phyloP scores from a whole-genome alignment of 2,888 invertebrate species.

The Heliconius ismenius region DNA sequence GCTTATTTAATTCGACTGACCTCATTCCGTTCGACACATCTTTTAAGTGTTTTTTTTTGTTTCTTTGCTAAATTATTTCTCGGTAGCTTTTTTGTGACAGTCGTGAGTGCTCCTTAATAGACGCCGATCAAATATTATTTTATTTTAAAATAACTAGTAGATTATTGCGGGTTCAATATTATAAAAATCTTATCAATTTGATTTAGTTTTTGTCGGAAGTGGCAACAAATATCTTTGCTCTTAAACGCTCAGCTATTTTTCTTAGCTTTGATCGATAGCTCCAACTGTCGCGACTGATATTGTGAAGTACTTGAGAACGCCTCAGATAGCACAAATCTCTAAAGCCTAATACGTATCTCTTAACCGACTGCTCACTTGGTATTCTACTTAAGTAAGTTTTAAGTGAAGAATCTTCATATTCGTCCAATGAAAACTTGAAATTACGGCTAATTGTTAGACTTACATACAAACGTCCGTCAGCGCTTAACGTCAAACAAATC shows the following conservation, averaged over 20 bases:
- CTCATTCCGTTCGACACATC: constrained; percentile 49
- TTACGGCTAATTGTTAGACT: constrained; percentile 30
- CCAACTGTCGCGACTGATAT: constrained; percentile 26
- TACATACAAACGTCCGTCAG: constrained; percentile 8
- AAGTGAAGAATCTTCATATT: constrained; percentile 7
- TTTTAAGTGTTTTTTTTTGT: constrained; percentile 36
- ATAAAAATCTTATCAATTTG: neutral
- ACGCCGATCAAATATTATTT: neutral
- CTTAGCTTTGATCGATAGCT: constrained; percentile 19
- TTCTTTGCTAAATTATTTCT: constrained; percentile 34
- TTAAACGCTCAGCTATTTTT: neutral
- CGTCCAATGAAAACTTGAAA: constrained; percentile 11
- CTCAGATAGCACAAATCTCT: constrained; percentile 14
- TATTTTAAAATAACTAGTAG: constrained; percentile 1
- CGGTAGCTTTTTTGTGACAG: constrained; percentile 27
- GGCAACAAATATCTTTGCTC: neutral
- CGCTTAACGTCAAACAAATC: constrained; percentile 47
- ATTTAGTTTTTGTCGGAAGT: neutral
- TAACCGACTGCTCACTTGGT: neutral
- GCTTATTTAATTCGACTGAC: constrained; percentile 55
- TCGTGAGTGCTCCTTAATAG: neutral
- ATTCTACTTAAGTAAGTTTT: neutral
- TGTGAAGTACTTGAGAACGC: constrained; percentile 18
- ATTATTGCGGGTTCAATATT: neutral
- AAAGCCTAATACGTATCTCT: constrained; percentile 12